Conservation (phyloP, 2,113 vertebrate genomes). For the Pangasianodon hypophthalmus region DNA sequence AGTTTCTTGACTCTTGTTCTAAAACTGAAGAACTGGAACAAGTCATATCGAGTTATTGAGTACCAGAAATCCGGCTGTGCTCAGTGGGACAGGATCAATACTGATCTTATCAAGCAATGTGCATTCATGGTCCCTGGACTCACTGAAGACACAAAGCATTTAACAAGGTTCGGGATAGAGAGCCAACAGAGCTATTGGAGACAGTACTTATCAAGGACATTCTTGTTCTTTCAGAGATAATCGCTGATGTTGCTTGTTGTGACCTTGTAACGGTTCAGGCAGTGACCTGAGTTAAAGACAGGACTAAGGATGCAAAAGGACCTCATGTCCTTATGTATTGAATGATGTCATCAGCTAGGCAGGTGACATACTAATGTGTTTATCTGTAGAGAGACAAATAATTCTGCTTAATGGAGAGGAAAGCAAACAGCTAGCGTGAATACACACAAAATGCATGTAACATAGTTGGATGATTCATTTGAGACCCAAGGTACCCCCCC, state of each 20-base stretch:
- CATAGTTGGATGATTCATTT: slow-evolving; percentile 56
- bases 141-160: not conserved
- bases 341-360: not conserved
- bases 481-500: slow-evolving; percentile 10
- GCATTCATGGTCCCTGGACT: not conserved
- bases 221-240: not conserved
- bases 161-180: not conserved
- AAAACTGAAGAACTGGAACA: not conserved
- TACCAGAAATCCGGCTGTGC: not conserved
- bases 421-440: slow-evolving; percentile 47
- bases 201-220: not conserved
- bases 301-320: not conserved
- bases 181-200: not conserved
- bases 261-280: not conserved
- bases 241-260: not conserved
- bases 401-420: not conserved
- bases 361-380: not conserved
- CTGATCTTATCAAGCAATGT: not conserved
- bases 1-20: not conserved
- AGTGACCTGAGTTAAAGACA: not conserved
- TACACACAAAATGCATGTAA: slow-evolving; percentile 11
- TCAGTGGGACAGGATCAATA: not conserved
- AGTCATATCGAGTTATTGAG: slow-evolving; percentile 6
- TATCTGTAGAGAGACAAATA: not conserved
- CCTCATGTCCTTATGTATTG: not conserved